Evolutionary conservation across 2,797 vertebrate genomes (phyloP).

Genomic region (Sitta carolinensis): DNA sequence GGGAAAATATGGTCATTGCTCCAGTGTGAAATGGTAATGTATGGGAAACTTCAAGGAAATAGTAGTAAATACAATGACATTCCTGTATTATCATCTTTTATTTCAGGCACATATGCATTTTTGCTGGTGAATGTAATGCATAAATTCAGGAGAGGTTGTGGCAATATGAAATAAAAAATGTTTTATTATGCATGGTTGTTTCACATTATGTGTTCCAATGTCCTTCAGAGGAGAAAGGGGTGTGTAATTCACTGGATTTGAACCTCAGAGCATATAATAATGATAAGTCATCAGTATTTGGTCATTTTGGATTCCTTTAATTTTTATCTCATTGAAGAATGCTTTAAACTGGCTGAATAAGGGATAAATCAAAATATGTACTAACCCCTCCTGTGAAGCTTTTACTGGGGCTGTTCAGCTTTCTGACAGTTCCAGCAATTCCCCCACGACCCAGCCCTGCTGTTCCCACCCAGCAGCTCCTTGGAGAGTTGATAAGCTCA

Average conservation of each 20-base stretch:
- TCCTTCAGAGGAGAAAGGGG: conserved; percentile 20
- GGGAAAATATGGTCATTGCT: not conserved
- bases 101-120: conserved; percentile 24
- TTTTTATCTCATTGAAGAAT: not conserved
- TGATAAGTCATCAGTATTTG: not conserved
- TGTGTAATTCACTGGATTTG: not conserved
- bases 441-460: rapidly evolving
- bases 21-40: not conserved
- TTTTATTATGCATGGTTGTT: conserved; percentile 23
- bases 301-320: not conserved
- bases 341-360: not conserved
- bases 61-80: conserved; percentile 1
- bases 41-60: not conserved
- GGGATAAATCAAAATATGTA: not conserved
- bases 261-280: not conserved
- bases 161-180: conserved; percentile 33
- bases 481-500: not conserved
- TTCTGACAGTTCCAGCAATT: not conserved
- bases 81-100: not conserved
- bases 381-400: rapidly evolving
- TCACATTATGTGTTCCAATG: not conserved
- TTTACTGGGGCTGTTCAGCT: not conserved
- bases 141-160: conserved; percentile 18
- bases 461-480: not conserved
- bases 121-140: conserved; percentile 12